These are phyloP conservation scores for Ceratina calcarata DNA, from an alignment of 1,140 invertebrate species.

Conservation along the genomic window DNA sequence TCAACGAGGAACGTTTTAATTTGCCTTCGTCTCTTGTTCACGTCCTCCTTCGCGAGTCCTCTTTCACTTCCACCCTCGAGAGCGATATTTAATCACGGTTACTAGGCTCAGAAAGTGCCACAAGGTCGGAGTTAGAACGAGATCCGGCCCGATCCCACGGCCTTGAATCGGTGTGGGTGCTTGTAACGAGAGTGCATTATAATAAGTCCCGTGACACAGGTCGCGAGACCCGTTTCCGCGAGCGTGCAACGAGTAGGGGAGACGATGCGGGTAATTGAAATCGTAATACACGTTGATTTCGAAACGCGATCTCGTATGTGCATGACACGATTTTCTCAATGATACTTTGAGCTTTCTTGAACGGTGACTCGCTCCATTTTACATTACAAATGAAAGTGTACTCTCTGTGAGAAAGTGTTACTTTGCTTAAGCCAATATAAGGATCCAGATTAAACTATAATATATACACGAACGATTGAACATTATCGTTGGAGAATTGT, in stretches of 20 bases:
- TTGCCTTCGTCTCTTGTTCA: not conserved
- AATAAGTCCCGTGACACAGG: conserved; percentile 12
- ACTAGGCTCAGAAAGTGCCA: conserved; percentile 33
- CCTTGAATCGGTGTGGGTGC: conserved; percentile 26
- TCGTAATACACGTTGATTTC: conserved; percentile 17
- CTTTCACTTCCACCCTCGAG: not conserved
- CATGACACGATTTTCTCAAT: no score
- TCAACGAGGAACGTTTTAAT: no score
- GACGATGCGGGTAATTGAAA: conserved; percentile 20
- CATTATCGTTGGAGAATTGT: no score
- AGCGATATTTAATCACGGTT: conserved; percentile 10
- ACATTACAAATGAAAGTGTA: no score
- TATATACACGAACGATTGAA: no score
- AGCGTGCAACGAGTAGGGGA: not conserved
- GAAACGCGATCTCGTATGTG: not conserved
- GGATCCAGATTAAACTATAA: no score
- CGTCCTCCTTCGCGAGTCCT: not conserved
- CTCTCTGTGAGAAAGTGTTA: no score
- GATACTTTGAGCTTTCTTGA: no score
- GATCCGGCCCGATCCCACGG: conserved; percentile 42
- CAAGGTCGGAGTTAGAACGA: conserved; percentile 15
- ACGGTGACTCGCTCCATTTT: no score
- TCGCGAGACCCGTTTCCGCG: conserved; percentile 17
- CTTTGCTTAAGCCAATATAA: no score
- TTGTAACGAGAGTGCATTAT: conserved; percentile 27